Base-by-base conservation (phyloP, 2,113 vertebrate genomes). In the Leptobrachium ailaonicum region DNA sequence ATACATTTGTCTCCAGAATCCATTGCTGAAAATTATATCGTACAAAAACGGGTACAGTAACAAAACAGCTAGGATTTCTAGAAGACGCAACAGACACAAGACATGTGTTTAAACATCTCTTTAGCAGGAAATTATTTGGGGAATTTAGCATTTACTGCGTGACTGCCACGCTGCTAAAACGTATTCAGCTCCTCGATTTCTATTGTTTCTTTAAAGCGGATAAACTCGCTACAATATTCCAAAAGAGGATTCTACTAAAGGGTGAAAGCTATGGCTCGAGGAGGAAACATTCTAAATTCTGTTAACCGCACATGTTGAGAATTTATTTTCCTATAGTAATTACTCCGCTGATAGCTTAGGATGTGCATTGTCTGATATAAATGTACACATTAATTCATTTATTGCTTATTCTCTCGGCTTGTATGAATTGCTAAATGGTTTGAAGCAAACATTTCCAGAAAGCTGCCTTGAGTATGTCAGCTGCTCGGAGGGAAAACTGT, bases 141-240 rank as follows among this genome's bases (percentile, higher is more conserved):
- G 76, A 78, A 78, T 78, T 71, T 70, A 77, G 67, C 67, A 71
- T 79, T 79, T 79, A 72, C 14, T 67, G 50, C 32, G 63, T 73
- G 63, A 58, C 62, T 58, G 40, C 6, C 6, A 67, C 32, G 41
- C 41, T 60, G 50, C 63, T 58, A 13, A 66, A 73, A 73, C 41
- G 14, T 54, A 78, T 74, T 80, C 41, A 73, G 62, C 50, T 32
- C 20, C 20, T 32, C 20, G 20, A 32, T 32, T 32, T 32, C 20
- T 77, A 44, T 77, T 69, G 75, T 77, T 68, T 69, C 56, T 45
- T 5, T 50, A 42, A 78, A 71, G 67, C 20, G 67, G 76, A 78
- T 71, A 77, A 70, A 32, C 20, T 32, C 20, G 20, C 20, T 69
- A 77, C 62, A 79, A 79, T 79, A 72, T 66, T 53, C 42, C 32